Base-by-base conservation (phyloP, 2,888 invertebrate genomes). In the Pammene aurita region DNA sequence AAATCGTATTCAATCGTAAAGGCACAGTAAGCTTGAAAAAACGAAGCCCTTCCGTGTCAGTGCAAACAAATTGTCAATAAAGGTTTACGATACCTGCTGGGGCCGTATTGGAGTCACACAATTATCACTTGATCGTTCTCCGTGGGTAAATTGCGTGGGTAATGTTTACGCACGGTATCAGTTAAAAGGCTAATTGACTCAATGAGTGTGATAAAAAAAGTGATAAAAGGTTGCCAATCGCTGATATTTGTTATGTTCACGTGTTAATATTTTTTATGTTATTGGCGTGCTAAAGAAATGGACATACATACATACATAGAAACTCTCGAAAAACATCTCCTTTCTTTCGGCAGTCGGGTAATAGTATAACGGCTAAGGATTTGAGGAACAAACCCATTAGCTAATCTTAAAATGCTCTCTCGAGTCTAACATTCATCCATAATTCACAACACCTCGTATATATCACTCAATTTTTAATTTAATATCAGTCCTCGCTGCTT, bases 11-110 rank as follows among this genome's bases (percentile, higher is more conserved):
- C 66, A 67, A 57, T 64, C 68, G 63, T 60, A 69, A 60, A 71
- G 72, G 73, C 75, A 77, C 18, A 75, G 76, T 77, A 76, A 76
- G 72, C 74, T 72, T 72, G 72, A 75, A 79, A 77, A 77, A 76
- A 73, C 71, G 68, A 55, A 64, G 66, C 48, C 66, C 64, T 79
- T 77, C 75, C 78, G 76, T 78, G 75, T 78, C 81, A 78, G 75
- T 78, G 72, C 72, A 77, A 78, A 78, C 74, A 77, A 79, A 82
- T 81, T 80, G 81, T 79, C 81, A 80, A 82, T 83, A 78, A 78
- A 79, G 73, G 74, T 73, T 76, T 77, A 74, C 77, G 72, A 74
- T 64, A 62, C 68, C 76, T 72, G 73, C 55, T 13, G 72, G 73
- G 67, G n/a, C 14, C 14, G 46, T 46, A 14, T 42, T 42, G 42